Evolutionary conservation across 2,888 invertebrate species (phyloP).

Genomic region (Caenorhabditis imperialis): DNA sequence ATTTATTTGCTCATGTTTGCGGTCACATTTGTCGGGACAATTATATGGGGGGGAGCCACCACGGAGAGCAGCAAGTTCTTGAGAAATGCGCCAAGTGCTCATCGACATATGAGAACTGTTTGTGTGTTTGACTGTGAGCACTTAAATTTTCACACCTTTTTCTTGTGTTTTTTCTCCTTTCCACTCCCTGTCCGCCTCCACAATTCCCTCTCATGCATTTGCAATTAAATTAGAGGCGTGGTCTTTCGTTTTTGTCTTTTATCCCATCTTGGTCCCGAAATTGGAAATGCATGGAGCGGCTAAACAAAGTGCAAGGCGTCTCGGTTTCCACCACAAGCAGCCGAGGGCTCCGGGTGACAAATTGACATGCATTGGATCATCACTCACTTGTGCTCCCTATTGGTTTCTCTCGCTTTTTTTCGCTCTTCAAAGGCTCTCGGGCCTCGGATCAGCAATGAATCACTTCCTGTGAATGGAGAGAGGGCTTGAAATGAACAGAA

Average conservation of each 20-base stretch:
- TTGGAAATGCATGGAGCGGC: constrained; percentile 34
- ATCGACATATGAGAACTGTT: constrained; percentile 51
- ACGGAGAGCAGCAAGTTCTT: constrained; percentile 46
- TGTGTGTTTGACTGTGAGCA: constrained; percentile 46
- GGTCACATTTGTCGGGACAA: constrained; percentile 50
- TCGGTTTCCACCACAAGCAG: constrained; percentile 12
- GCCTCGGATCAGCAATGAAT: constrained; percentile 26
- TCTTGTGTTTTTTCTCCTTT: constrained; percentile 7
- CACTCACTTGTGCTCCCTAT: constrained; percentile 38
- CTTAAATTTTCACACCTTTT: constrained; percentile 44
- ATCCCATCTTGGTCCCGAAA: neutral
- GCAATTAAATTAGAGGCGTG: neutral
- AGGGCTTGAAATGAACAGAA: too few species aligned
- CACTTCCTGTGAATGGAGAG: constrained; percentile 25
- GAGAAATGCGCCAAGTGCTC: constrained; percentile 58
- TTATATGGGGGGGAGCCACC: constrained; percentile 24
- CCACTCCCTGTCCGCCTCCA: neutral
- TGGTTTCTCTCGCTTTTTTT: constrained; percentile 20
- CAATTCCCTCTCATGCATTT: constrained; percentile 33
- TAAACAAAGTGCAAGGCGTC: constrained; percentile 43
- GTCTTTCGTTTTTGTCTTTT: neutral
- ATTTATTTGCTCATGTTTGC: constrained; percentile 49
- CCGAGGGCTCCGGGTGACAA: constrained; percentile 38
- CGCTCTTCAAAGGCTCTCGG: constrained; percentile 11
- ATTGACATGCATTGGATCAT: constrained; percentile 56